phyloP scores from a whole-genome alignment of 2,113 vertebrate genomes.

The Harpagus bidentatus region DNA sequence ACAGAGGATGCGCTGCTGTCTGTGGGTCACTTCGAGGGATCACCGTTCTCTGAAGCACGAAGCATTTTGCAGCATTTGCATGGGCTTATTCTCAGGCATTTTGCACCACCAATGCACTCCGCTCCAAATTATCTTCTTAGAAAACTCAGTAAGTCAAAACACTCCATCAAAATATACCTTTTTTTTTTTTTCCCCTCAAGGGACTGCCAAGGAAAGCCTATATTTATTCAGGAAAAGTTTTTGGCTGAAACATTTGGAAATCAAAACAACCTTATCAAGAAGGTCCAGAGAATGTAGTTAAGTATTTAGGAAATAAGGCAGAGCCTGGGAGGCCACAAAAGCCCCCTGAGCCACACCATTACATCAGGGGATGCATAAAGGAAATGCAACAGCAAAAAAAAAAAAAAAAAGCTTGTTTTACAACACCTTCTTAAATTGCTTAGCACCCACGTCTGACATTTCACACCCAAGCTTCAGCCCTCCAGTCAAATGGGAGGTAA shows the following conservation, averaged over 20 bases:
- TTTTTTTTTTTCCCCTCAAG: background rate
- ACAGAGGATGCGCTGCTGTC: background rate
- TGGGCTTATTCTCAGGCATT: background rate
- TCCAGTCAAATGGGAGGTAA: background rate
- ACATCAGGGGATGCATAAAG: background rate
- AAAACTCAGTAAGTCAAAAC: background rate
- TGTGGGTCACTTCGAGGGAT: background rate
- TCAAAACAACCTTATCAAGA: background rate
- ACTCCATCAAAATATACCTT: background rate
- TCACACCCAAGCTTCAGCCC: slow-evolving; percentile 11
- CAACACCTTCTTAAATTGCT: background rate
- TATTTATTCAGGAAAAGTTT: background rate
- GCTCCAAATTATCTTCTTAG: background rate
- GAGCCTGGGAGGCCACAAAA: background rate
- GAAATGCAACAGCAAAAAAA: background rate
- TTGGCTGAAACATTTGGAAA: background rate
- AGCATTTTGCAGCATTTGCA: background rate
- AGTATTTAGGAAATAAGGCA: background rate
- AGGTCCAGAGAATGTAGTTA: background rate
- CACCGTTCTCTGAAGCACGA: background rate
- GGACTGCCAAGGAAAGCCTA: background rate
- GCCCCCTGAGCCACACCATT: background rate
- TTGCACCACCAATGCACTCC: background rate
- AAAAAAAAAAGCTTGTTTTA: background rate
- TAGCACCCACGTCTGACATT: background rate